Evolutionary conservation across 2,113 vertebrate species (phyloP).

Genomic region (Arenaria interpres): DNA sequence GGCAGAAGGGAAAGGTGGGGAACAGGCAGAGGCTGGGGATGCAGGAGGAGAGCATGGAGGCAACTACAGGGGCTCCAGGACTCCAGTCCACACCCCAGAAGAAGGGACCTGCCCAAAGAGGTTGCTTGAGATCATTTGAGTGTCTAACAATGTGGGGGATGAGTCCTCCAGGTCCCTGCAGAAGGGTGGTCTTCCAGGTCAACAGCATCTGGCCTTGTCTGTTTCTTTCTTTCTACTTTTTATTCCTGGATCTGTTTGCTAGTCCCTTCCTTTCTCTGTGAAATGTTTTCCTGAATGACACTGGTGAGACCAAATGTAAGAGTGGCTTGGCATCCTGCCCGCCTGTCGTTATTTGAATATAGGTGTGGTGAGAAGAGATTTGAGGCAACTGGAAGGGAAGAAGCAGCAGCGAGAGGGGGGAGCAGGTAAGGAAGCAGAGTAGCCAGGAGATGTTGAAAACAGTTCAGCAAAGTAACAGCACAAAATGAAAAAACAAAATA

Average conservation of each 20-base stretch:
- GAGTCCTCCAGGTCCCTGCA: neutral
- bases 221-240: neutral
- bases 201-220: neutral
- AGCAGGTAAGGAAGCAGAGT: neutral
- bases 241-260: neutral
- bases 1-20: neutral
- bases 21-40: neutral
- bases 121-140: neutral
- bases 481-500: accelerated
- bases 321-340: neutral
- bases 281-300: neutral
- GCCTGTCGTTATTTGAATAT: accelerated
- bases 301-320: neutral
- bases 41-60: neutral
- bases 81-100: neutral
- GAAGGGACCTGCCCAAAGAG: neutral
- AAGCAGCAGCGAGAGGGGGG: neutral
- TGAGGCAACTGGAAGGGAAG: neutral
- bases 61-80: neutral
- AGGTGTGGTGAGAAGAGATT: neutral
- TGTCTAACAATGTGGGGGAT: accelerated
- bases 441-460: neutral
- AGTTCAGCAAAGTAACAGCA: neutral
- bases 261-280: accelerated
- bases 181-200: neutral